These are phyloP conservation scores for Clarias batrachus DNA, from an alignment of 2,113 vertebrate species.

Conservation along the genomic window DNA sequence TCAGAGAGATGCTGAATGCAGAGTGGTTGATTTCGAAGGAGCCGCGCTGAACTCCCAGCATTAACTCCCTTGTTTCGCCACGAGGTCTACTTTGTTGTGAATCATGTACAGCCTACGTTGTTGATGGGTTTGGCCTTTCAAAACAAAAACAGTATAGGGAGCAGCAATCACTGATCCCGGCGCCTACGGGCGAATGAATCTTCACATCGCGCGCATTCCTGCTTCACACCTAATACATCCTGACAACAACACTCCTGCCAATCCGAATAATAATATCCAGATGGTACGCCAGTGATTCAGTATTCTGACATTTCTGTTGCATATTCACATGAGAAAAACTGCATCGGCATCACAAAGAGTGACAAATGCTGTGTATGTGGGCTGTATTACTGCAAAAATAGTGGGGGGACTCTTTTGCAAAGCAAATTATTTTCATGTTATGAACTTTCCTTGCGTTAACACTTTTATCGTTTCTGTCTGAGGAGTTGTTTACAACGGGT, in stretches of 20 bases:
- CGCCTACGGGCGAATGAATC: conserved; percentile 47
- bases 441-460: neutral
- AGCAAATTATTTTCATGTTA: neutral
- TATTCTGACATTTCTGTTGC: conserved; percentile 72
- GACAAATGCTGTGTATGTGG: conserved; percentile 13
- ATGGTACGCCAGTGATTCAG: conserved; percentile 73
- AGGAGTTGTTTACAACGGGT: neutral
- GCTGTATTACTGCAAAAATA: conserved; percentile 15
- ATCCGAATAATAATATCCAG: conserved; percentile 71
- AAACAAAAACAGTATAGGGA: conserved; percentile 45
- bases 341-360: conserved; percentile 35
- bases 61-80: conserved; percentile 6
- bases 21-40: neutral
- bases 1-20: conserved; percentile 1
- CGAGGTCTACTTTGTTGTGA: conserved; percentile 42
- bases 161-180: conserved; percentile 29
- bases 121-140: conserved; percentile 48
- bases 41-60: neutral
- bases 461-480: neutral
- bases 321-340: conserved; percentile 60
- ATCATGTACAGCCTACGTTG: conserved; percentile 42
- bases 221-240: conserved; percentile 53
- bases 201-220: conserved; percentile 58
- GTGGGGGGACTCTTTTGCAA: neutral
- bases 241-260: conserved; percentile 64